A percentile compares a stretch with the other conserved stretches of the same genome.
These are phyloP conservation scores for Sus scrofa DNA, from an alignment of 2,113 vertebrate species.

Conservation along the genomic window T2T-Sscrofa CM000815.6:99003501-99004000, in stretches of 20 bases:
- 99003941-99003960: neutral
- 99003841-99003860: conserved; percentile 20
- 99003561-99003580: neutral
- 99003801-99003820: neutral
- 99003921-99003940: neutral
- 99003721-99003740: neutral
- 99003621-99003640: neutral
- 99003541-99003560: neutral
- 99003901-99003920: neutral
- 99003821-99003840: neutral
- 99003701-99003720: neutral
- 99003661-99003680: neutral
- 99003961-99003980: neutral
- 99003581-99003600: neutral
- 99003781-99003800: neutral
- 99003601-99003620: neutral
- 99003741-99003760: conserved; percentile 3
- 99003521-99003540: neutral
- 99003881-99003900: neutral
- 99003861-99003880: neutral
- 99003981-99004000: neutral
- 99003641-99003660: neutral
- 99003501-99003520: neutral
- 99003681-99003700: neutral
- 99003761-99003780: neutral